phyloP scores from a whole-genome alignment of 2,113 vertebrate species.

The Hemiprocne comata region DNA sequence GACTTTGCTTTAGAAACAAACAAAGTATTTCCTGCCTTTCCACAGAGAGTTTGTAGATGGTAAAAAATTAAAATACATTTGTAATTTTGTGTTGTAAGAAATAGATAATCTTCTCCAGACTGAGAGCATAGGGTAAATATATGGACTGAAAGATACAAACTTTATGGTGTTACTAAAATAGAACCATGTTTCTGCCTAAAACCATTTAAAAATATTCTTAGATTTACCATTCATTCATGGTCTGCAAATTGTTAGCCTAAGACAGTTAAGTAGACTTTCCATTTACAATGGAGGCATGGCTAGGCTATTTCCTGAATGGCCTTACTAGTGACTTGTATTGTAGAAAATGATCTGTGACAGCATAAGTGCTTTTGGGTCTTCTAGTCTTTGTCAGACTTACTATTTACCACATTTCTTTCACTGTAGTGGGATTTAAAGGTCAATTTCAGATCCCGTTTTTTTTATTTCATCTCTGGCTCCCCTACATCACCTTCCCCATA shows the following conservation, averaged over 20 bases:
- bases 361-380: neutral
- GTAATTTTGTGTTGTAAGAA: neutral
- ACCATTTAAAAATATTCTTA: fast-evolving
- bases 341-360: neutral
- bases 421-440: neutral
- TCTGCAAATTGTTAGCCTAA: neutral
- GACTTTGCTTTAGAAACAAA: neutral
- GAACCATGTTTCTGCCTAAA: neutral
- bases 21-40: neutral
- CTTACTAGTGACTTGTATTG: neutral
- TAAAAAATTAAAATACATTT: neutral
- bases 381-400: neutral
- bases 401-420: neutral
- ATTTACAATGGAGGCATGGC: neutral
- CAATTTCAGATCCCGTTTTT: neutral
- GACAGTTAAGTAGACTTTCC: neutral
- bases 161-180: neutral
- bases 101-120: neutral
- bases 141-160: neutral
- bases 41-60: neutral
- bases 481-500: neutral
- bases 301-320: neutral
- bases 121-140: neutral
- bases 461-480: neutral
- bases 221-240: neutral